Conservation (phyloP, 2,797 vertebrate species). For the Mionectes olivaceus region DNA sequence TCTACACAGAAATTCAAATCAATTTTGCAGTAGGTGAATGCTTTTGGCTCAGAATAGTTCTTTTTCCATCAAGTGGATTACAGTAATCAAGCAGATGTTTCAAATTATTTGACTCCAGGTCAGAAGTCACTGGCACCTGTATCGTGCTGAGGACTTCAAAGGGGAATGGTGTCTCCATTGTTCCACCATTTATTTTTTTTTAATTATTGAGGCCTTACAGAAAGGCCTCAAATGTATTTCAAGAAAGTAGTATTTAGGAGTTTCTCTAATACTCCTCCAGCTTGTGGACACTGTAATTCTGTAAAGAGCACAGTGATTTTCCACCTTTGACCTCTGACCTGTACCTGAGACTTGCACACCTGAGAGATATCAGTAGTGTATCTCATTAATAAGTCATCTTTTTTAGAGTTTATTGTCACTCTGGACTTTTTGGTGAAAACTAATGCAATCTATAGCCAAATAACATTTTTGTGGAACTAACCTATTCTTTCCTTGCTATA, state of each 20-base stretch:
- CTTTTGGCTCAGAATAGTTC: not conserved
- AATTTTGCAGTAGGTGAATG: not conserved
- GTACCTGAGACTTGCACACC: not conserved
- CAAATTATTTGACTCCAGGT: not conserved
- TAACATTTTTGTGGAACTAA: not conserved
- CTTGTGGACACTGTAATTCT: not conserved
- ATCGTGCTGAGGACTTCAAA: not conserved
- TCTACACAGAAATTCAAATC: not conserved
- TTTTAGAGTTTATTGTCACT: not conserved
- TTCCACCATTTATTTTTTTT: not conserved
- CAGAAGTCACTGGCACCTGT: not conserved
- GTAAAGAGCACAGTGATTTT: not conserved
- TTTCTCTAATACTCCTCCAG: not conserved
- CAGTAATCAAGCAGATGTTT: not conserved
- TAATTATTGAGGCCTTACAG: not conserved
- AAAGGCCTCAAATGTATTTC: not conserved
- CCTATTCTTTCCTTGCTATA: not conserved
- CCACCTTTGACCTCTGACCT: not conserved
- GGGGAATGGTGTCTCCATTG: not conserved
- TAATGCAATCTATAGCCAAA: not conserved
- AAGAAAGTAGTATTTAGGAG: not conserved
- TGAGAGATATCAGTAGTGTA: not conserved
- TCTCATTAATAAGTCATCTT: not conserved
- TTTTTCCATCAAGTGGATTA: not conserved
- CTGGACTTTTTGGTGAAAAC: not conserved